Evolutionary conservation across 1,140 invertebrate species (phyloP), one percentile per base, ranked within the genome.

Genomic region (Megalopta genalis): DNA sequence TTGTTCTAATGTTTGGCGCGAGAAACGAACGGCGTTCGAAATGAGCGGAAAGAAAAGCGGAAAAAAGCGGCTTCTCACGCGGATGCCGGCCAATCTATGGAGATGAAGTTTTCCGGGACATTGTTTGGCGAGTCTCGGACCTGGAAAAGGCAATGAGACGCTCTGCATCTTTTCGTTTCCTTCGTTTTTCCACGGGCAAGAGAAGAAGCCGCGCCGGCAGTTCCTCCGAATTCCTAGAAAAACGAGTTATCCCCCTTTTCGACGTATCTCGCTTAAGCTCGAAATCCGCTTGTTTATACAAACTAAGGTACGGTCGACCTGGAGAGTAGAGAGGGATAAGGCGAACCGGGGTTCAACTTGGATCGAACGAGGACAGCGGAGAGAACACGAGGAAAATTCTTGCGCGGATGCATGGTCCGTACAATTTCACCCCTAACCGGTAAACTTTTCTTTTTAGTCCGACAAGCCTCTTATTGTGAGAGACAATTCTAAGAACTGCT

Each of bases 281-380:
- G 87, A 84, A 87, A 88, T 88, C 87, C 87, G 87, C 87, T 88
- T 88, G 85, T 88, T 88, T 88, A 88, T 88, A 88, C 85, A 87
- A 86, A 83, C 87, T 86, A 82, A 88, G 80, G 77, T 79, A 77
- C 49, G 42, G 73, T 37, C 79, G 59, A 65, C n/a, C 57, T 14
- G 42, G 42, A 10, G 10, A 14, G 42, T 12, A 12, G 42, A 46
- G 14, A 14, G 14, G 10, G 42, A 14, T 0, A 12, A 14, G 54
- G 18, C 54, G 54, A 57, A 4, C 54, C 18, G 6, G 80, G 23
- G 23, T 21, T 52, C 4, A 9, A 59, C 25, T 32, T n/a, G 37
- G 23, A 65, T 42, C 37, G 49, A n/a, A 46, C 27, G 66, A 49
- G n/a, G 66, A 59, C 46, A 32, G 52, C 46, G 62, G 4, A 32